Base-by-base conservation (phyloP, 2,888 invertebrate genomes). In the Chironomus tentans region DNA sequence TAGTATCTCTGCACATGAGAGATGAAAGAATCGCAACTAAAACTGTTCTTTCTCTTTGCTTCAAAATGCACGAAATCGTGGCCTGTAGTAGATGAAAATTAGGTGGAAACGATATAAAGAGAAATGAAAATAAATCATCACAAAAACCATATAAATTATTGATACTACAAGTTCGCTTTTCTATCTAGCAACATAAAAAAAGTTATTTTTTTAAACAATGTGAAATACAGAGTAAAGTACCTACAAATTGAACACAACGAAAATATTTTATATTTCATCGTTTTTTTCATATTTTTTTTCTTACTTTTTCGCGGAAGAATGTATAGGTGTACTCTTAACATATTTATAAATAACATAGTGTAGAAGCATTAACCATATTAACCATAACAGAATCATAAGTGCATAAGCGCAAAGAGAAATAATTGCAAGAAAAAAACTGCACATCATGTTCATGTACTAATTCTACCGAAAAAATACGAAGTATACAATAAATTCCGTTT, bases 111-210 rank as follows among this genome's bases (percentile, higher is more conserved):
- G 72, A 73, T 73, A 73, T 62, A 62, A 18, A 62, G 10, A 74
- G 74, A 74, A 68, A 56, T 22, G 62, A 74, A 24, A 38, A 74
- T 74, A 74, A 65, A 74, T 74, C 73, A 61, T 38, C 18, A 62
- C 24, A 62, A 68, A 50, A 68, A 74, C 21, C 74, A 74, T 65
- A 65, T 74, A 74, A 74, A 74, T 74, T 74, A 74, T 74, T 65
- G 74, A 74, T 74, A 68, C 65, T 74, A 74, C 68, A 68, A 47
- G 46, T 47, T 28, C 22, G 48, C 22, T 74, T 21, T 68, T 47
- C 10, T 46, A 48, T 62, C 47, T 38, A 28, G 28, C 28, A 28
- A 5, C 28, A 28, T 28, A 28, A 28, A 28, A 4, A n/a, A n/a
- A n/a, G n/a, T n/a, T n/a, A n/a, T 24, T 24, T 24, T 24, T 24